Evolutionary conservation across 2,797 vertebrate genomes (phyloP).

Genomic region (Tokudaia muenninki): DNA sequence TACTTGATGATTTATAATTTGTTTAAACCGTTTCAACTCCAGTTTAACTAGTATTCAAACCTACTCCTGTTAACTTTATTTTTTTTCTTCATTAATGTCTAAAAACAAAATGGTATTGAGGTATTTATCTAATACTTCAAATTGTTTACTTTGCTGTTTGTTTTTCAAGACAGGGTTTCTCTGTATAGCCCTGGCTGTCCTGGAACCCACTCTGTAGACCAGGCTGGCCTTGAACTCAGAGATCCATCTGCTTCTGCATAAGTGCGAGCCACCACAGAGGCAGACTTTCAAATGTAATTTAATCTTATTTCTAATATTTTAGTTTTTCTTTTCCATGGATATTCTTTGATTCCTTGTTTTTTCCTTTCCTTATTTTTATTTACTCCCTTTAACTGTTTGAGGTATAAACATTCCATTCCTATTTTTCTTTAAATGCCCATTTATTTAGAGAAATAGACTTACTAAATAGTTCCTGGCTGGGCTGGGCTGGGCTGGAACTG

Average conservation of each 20-base stretch:
- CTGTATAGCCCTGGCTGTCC: not conserved
- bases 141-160: not conserved
- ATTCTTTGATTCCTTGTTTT: not conserved
- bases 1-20: constrained; percentile 24
- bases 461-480: not conserved
- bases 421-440: not conserved
- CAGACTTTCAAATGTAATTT: not conserved
- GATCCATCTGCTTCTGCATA: not conserved
- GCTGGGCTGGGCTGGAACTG: not conserved
- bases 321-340: not conserved
- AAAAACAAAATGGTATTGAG: not conserved
- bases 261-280: not conserved
- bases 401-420: not conserved
- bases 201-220: not conserved
- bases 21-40: constrained; percentile 16
- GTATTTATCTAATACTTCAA: not conserved
- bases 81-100: constrained; percentile 42
- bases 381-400: not conserved
- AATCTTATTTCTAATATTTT: constrained; percentile 1
- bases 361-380: not conserved
- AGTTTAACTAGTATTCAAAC: constrained; percentile 42
- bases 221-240: not conserved
- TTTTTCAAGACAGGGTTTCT: not conserved
- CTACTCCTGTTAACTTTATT: constrained; percentile 40
- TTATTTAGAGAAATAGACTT: not conserved